Base-by-base conservation (phyloP, 2,113 vertebrate genomes). In the Spizaetus ornatus region DNA sequence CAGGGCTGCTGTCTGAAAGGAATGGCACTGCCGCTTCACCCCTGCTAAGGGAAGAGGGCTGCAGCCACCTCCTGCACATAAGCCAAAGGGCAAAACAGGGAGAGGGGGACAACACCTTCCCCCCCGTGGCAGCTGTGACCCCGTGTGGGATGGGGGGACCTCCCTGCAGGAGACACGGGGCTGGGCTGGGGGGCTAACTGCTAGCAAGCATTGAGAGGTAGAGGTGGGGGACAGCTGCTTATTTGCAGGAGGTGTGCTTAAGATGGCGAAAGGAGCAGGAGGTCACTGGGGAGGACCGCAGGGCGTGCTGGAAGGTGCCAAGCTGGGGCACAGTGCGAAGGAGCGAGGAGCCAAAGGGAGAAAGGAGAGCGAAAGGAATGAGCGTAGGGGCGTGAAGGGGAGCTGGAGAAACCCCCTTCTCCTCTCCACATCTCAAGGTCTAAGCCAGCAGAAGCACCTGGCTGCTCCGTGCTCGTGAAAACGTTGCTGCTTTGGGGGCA, bases 311-410 rank as follows among this genome's bases (percentile, higher is more conserved):
- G 72, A 71, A 45, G 66, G 34, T 61, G 52, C 47, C 0, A 0
- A n/a, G 62, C 40, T 56, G 52, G 36, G 50, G n/a, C 42, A 25
- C 27, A 26, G 25, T 4, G 6, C 1, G 5, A 31, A 42, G 55
- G 52, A 70, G 43, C 5, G 1, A 82, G 31, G 38, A 62, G 31
- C 11, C 3, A 0, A 32, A 56, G n/a, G 47, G 38, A 27, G 21
- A 36, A 22, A 38, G 67, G 71, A 69, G 25, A 5, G 17, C 13
- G 40, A 79, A 36, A 26, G 13, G 32, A 42, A 34, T 11, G 61
- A 42, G 21, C 1, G 0, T 2, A 42, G 32, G 19, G 11, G 29
- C 7, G 2, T 16, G 19, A 66, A n/a, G 52, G 38, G 38, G 42
- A 50, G 43, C 21, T 55, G 50, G 32, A 38, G 40, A 26, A 13